Evolutionary conservation across 1,140 invertebrate genomes (phyloP).

Genomic region (Saxidomus purpurata): DNA sequence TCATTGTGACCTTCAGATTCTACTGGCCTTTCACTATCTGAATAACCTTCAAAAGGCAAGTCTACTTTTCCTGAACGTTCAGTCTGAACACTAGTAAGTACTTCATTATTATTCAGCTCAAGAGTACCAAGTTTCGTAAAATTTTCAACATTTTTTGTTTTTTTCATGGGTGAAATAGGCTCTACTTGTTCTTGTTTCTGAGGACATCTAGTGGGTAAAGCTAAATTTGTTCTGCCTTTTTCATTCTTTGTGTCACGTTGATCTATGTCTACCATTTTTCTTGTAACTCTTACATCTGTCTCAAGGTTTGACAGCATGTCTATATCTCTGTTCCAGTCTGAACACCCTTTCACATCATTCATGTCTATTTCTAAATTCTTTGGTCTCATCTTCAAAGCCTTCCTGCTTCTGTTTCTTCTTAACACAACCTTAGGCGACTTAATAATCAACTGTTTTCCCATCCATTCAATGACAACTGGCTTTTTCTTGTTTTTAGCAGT

Average conservation of each 20-base stretch:
- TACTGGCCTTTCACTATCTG: not conserved
- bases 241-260: not conserved
- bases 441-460: conserved; percentile 52
- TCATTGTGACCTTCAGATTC: not conserved
- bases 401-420: not conserved
- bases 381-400: not conserved
- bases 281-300: conserved; percentile 39
- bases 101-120: not conserved
- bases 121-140: not conserved
- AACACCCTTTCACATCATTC: conserved; percentile 36
- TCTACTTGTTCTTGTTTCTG: not conserved
- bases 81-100: not conserved
- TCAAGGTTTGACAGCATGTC: conserved; percentile 33
- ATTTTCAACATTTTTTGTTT: not conserved
- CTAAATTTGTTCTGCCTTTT: not conserved
- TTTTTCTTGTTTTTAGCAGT: not conserved
- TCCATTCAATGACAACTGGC: conserved; percentile 55
- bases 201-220: too few relatives aligned
- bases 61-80: not conserved
- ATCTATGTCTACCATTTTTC: conserved; percentile 44
- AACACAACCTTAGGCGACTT: conserved; percentile 39
- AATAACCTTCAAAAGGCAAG: too few relatives aligned
- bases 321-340: conserved; percentile 24
- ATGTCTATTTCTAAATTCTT: conserved; percentile 58
- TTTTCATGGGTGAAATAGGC: not conserved